Conservation (phyloP, 2,888 invertebrate species). For the Syrista parreyssii region DNA sequence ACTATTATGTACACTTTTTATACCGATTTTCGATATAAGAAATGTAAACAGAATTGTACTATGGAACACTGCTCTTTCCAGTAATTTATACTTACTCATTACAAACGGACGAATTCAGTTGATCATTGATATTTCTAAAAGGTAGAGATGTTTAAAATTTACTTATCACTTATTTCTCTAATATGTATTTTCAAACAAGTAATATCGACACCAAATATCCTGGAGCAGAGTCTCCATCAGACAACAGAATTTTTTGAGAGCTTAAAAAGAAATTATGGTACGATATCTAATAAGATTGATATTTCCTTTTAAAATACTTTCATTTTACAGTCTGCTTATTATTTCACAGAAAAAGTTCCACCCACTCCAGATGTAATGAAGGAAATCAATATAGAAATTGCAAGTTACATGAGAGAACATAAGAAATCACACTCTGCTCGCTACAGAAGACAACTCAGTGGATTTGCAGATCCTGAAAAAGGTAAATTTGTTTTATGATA, state of each 20-base stretch:
- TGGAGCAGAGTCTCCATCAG: conserved; percentile 29
- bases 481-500: background rate
- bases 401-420: conserved; percentile 24
- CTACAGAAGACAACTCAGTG: conserved; percentile 26
- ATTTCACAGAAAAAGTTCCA: conserved; percentile 23
- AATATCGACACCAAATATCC: background rate
- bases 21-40: background rate
- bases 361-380: conserved; percentile 16
- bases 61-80: background rate
- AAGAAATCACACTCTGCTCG: conserved; percentile 23
- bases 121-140: background rate
- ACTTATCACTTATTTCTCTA: background rate
- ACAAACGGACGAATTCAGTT: background rate
- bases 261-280: conserved; percentile 40
- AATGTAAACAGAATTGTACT: background rate
- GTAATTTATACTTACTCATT: background rate
- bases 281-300: background rate
- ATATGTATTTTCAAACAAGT: background rate
- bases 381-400: conserved; percentile 31
- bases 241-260: conserved; percentile 36
- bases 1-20: background rate
- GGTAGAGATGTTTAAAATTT: background rate
- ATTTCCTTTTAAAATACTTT: background rate
- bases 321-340: background rate
- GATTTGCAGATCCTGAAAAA: conserved; percentile 7